A percentile compares a stretch with the other conserved stretches of the same genome.
These are phyloP conservation scores for Crypturellus undulatus DNA, from an alignment of 2,113 vertebrate genomes.

Conservation along the genomic window DNA sequence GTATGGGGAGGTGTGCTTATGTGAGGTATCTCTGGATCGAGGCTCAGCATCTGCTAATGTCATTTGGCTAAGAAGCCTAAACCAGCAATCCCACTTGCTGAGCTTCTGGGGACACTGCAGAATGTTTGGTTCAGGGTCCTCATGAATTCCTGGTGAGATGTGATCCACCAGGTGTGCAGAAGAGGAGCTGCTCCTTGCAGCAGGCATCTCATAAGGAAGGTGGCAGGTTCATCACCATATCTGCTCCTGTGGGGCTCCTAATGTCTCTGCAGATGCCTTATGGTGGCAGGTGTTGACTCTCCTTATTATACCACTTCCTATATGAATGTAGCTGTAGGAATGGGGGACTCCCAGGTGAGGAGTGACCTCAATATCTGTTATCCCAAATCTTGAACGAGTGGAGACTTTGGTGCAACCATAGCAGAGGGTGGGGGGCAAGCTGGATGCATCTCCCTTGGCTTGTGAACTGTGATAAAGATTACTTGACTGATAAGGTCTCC, in stretches of 20 bases:
- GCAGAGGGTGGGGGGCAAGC: no score
- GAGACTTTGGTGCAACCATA: not conserved
- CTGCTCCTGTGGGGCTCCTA: not conserved
- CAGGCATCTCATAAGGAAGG: fast-evolving
- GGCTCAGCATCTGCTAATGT: constrained; percentile 34
- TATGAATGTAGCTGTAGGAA: fast-evolving
- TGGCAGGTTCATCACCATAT: not conserved
- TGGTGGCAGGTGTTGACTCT: no score
- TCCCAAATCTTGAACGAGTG: not conserved
- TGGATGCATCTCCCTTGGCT: not conserved
- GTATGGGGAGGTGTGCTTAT: not conserved
- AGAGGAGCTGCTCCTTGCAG: not conserved
- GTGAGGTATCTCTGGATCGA: not conserved
- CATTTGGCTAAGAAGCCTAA: not conserved
- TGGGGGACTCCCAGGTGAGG: not conserved
- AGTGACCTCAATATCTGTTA: not conserved
- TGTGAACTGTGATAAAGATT: not conserved
- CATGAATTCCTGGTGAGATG: not conserved
- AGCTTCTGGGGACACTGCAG: not conserved
- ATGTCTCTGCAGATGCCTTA: not conserved
- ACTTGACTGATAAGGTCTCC: fast-evolving
- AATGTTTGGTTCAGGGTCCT: not conserved
- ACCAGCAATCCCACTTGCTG: not conserved
- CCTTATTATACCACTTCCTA: not conserved
- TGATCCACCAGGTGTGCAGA: not conserved